phyloP scores from a whole-genome alignment of 2,113 vertebrate genomes.

The Gobio gobio region DNA sequence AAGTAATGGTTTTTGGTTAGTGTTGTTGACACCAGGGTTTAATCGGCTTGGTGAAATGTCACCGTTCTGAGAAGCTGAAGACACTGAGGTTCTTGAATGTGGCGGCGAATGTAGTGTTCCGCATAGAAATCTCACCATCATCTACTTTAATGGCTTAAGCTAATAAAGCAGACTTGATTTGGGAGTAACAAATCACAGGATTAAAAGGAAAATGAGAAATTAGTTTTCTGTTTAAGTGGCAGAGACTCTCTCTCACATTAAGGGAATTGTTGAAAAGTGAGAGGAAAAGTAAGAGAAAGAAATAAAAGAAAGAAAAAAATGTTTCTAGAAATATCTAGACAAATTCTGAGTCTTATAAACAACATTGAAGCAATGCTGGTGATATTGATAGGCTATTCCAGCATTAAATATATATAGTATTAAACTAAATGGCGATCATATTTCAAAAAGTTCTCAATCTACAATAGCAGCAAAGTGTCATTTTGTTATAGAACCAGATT shows the following conservation, averaged over 20 bases:
- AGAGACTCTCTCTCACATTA: neutral
- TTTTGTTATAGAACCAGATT: neutral
- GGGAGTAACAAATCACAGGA: constrained; percentile 35
- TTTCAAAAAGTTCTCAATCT: no score
- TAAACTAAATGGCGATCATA: no score
- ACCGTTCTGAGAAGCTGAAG: constrained; percentile 38
- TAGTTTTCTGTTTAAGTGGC: constrained; percentile 30
- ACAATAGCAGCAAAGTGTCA: no score
- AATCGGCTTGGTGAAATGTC: constrained; percentile 58
- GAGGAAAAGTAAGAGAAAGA: neutral
- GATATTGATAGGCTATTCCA: neutral
- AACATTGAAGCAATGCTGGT: neutral
- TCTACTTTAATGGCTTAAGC: constrained; percentile 45
- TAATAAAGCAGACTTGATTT: constrained; percentile 56
- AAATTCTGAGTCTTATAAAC: neutral
- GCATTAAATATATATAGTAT: neutral
- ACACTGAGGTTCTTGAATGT: neutral
- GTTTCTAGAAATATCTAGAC: neutral
- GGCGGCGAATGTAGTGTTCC: constrained; percentile 46
- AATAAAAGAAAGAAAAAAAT: neutral
- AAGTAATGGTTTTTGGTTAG: constrained; percentile 55
- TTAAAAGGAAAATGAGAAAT: constrained; percentile 43
- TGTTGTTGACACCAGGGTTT: constrained; percentile 53
- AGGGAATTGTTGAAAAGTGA: neutral
- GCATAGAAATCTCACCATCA: constrained; percentile 29